Conservation (phyloP, 1,140 invertebrate species). For the Hylaeus anthracinus region DNA sequence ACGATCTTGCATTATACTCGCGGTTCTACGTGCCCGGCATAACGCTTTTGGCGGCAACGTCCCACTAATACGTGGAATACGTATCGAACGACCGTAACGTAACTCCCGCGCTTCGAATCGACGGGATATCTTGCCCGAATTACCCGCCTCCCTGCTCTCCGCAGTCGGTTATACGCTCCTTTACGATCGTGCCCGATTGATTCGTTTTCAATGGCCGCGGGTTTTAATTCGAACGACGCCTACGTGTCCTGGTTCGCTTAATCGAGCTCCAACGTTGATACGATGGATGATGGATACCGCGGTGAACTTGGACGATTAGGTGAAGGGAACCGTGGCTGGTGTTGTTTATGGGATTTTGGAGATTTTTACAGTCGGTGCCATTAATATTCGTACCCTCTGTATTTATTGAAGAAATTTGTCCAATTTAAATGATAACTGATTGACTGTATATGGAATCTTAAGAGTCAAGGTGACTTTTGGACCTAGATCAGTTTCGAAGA, state of each 20-base stretch:
- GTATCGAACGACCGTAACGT: constrained; percentile 58
- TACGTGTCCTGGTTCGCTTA: not conserved
- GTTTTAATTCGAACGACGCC: not conserved
- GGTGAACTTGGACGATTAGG: too few relatives aligned
- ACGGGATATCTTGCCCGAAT: not conserved
- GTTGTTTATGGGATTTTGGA: too few relatives aligned
- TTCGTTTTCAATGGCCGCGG: not conserved
- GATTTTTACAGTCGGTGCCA: too few relatives aligned
- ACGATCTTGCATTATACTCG: constrained; percentile 44
- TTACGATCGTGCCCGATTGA: constrained; percentile 11
- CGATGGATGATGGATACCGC: too few relatives aligned
- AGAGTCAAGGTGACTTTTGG: too few relatives aligned
- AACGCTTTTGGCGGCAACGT: constrained; percentile 10
- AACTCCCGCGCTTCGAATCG: constrained; percentile 38
- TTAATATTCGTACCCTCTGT: too few relatives aligned
- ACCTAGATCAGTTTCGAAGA: too few relatives aligned
- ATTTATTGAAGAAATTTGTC: too few relatives aligned
- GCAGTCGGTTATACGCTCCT: constrained; percentile 1
- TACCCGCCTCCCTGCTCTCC: not conserved
- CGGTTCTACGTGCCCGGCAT: constrained; percentile 45
- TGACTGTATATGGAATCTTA: too few relatives aligned
- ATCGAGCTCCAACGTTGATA: not conserved
- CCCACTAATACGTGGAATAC: constrained; percentile 58
- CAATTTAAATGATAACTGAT: too few relatives aligned
- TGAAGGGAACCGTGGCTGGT: too few relatives aligned